Conservation (phyloP, 2,113 vertebrate species). For the Erythrolamprus reginae region DNA sequence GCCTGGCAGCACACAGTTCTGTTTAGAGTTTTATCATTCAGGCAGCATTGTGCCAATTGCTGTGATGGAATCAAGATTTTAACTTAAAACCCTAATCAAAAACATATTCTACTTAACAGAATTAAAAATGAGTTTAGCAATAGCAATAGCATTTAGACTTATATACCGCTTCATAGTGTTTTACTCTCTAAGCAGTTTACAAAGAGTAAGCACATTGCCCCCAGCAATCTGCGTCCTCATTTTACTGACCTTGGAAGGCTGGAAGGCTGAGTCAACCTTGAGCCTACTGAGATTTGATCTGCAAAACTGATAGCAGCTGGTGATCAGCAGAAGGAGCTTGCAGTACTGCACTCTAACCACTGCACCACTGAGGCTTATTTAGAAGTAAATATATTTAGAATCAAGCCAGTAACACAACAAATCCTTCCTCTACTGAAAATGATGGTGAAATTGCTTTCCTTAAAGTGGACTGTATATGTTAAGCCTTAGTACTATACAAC, state of each 20-base stretch:
- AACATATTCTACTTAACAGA: neutral
- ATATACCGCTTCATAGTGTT: no score
- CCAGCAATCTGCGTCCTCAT: no score
- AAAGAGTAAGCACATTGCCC: no score
- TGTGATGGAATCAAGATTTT: neutral
- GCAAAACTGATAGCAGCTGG: no score
- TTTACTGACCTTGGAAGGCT: no score
- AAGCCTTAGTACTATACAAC: neutral
- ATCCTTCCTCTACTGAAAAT: neutral
- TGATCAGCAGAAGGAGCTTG: no score
- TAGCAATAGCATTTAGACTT: no score
- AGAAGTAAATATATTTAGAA: neutral
- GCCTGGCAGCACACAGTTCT: neutral
- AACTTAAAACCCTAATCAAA: neutral
- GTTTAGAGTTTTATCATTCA: conserved; percentile 7
- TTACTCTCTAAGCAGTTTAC: no score
- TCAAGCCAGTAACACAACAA: neutral
- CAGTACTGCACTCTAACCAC: no score
- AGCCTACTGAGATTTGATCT: no score
- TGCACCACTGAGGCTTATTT: no score
- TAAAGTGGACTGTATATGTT: neutral
- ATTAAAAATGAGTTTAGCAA: neutral
- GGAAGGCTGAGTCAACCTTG: no score
- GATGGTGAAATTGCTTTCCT: neutral
- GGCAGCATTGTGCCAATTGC: neutral